A percentile compares a stretch with the other conserved stretches of the same genome.
Evolutionary conservation across 2,797 vertebrate genomes (phyloP).

Genomic region (Poecilia gillii): DNA sequence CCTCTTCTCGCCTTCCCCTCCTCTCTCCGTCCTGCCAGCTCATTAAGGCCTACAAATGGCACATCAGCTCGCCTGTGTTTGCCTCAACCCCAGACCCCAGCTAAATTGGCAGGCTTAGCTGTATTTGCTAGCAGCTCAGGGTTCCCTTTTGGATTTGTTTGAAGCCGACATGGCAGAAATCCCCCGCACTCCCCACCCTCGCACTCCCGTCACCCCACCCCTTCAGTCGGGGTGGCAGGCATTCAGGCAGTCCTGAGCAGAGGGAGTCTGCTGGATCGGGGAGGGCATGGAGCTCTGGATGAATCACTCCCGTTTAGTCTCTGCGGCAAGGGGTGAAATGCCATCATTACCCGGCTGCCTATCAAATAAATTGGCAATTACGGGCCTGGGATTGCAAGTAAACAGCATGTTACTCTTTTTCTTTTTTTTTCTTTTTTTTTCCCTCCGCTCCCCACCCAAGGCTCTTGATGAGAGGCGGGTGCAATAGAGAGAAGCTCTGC

Average conservation of each 20-base stretch:
- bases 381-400: constrained; percentile 94
- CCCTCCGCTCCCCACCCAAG: constrained; percentile 54
- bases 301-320: constrained; percentile 94
- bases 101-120: constrained; percentile 92
- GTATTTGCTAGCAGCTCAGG: constrained; percentile 87
- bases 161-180: constrained; percentile 80
- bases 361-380: constrained; percentile 99
- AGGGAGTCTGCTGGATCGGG: constrained; percentile 90
- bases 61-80: constrained; percentile 83
- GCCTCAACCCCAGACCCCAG: constrained; percentile 83
- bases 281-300: constrained; percentile 88
- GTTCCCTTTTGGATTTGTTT: constrained; percentile 89
- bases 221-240: constrained; percentile 80
- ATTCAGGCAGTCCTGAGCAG: constrained; percentile 84
- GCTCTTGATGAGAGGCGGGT: constrained; percentile 86
- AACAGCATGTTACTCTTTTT: constrained; percentile 91
- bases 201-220: constrained; percentile 71
- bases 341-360: constrained; percentile 99
- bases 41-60: constrained; percentile 94
- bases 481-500: constrained; percentile 79
- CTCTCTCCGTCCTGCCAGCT: constrained; percentile 82
- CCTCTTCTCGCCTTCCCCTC: constrained; percentile 62
- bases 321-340: constrained; percentile 94
- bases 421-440: constrained; percentile 13
- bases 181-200: constrained; percentile 37